These are phyloP conservation scores for Aix galericulata DNA, from an alignment of 2,113 vertebrate genomes.

Conservation along the genomic window DNA sequence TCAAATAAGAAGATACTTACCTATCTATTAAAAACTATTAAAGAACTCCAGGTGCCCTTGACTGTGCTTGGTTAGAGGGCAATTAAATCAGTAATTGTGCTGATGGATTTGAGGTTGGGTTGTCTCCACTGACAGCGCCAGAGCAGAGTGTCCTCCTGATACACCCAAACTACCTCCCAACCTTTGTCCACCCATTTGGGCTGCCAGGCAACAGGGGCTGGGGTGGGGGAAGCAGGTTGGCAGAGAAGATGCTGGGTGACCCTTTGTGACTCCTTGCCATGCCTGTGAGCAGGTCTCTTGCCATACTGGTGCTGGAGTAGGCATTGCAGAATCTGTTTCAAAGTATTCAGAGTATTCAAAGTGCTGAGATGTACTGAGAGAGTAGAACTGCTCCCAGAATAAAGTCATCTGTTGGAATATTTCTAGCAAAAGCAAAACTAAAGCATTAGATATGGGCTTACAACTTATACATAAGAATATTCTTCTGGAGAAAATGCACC, in stretches of 20 bases:
- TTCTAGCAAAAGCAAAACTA: not conserved
- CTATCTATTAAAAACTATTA: not conserved
- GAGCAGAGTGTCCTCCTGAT: accelerated
- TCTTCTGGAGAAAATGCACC: not conserved
- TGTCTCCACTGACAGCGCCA: not conserved
- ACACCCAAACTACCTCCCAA: not conserved
- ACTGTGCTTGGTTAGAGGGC: not conserved
- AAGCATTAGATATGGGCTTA: not conserved
- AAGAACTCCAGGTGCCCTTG: not conserved
- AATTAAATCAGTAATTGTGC: not conserved
- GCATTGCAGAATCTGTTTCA: not conserved
- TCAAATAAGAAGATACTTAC: not conserved
- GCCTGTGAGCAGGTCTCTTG: not conserved
- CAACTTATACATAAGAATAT: not conserved
- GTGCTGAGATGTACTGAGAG: not conserved
- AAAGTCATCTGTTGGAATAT: not conserved
- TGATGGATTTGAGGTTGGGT: not conserved
- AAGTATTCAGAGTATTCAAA: not conserved
- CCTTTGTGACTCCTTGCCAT: not conserved
- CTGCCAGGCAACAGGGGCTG: too few relatives aligned
- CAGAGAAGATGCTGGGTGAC: not conserved
- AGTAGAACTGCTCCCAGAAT: not conserved
- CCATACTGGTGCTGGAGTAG: not conserved
- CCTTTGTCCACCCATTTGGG: not conserved
- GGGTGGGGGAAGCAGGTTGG: not conserved